Conservation (phyloP, 2,888 invertebrate genomes). For the Sceliomorpha sp. region DNA sequence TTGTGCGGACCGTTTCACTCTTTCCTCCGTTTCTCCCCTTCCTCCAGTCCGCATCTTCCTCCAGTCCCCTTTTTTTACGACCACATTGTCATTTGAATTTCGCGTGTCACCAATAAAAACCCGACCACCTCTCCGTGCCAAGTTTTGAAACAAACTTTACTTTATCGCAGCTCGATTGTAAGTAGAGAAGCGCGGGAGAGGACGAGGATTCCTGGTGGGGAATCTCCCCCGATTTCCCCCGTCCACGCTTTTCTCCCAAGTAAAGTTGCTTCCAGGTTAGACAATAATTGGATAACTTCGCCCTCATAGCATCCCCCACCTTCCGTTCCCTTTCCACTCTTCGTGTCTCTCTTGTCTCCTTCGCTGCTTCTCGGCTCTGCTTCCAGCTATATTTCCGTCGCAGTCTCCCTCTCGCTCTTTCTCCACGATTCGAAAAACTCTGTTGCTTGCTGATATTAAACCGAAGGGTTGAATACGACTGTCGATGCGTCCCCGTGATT, state of each 20-base stretch:
- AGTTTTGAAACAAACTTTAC: constrained; percentile 77
- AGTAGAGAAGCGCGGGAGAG: constrained; percentile 43
- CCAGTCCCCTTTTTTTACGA: constrained; percentile 1
- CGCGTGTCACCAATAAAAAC: constrained; percentile 52
- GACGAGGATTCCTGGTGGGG: constrained; percentile 57
- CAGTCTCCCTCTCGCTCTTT: background rate
- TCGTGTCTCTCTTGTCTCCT: constrained; percentile 12
- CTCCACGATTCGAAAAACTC: constrained; percentile 66
- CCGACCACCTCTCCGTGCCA: constrained; percentile 54
- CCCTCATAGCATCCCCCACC: constrained; percentile 69
- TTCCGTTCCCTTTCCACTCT: constrained; percentile 14
- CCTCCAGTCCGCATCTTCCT: too few relatives aligned
- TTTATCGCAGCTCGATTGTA: constrained; percentile 73
- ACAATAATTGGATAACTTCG: constrained; percentile 81
- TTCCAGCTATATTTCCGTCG: background rate
- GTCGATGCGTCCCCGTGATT: constrained; percentile 15
- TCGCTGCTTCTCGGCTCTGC: background rate
- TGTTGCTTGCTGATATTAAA: constrained; percentile 73
- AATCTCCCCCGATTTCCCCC: constrained; percentile 40
- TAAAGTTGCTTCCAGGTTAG: constrained; percentile 80
- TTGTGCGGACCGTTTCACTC: background rate
- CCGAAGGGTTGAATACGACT: constrained; percentile 63
- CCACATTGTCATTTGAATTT: constrained; percentile 46
- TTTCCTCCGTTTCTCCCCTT: too few relatives aligned
- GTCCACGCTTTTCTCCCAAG: constrained; percentile 67